Evolutionary conservation across 2,888 invertebrate genomes (phyloP).

Genomic region (Drosophila lutescens): DNA sequence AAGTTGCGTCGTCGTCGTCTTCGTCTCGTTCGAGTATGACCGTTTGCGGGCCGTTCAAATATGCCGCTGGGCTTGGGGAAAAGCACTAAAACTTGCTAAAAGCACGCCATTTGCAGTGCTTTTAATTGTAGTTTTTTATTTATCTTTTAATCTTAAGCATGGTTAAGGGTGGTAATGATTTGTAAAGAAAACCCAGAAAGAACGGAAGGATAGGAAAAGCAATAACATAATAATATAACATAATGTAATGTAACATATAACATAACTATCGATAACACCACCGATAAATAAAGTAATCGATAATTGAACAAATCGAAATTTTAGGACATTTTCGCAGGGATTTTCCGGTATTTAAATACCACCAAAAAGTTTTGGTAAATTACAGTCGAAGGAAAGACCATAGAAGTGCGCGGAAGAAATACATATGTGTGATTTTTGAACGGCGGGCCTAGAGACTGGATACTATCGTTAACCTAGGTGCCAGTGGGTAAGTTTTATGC

Average conservation of each 20-base stretch:
- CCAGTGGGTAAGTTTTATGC: background rate
- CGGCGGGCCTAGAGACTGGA: background rate
- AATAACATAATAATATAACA: no score
- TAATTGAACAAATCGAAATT: no score
- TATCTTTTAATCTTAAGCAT: background rate
- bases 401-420: background rate
- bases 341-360: no score
- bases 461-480: background rate
- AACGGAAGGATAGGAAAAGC: no score
- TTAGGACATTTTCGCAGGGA: no score
- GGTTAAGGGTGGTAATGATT: background rate
- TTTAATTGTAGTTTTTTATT: background rate
- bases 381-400: background rate
- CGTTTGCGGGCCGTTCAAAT: background rate
- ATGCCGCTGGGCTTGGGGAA: background rate
- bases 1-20: conserved; percentile 66
- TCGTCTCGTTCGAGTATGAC: conserved; percentile 9
- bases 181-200: background rate
- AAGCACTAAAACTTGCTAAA: background rate
- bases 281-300: no score
- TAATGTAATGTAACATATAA: no score
- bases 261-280: no score
- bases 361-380: no score
- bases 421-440: background rate
- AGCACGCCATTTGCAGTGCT: conserved; percentile 1